Evolutionary conservation across 2,113 vertebrate genomes (phyloP).

Genomic region (Calonectris borealis): DNA sequence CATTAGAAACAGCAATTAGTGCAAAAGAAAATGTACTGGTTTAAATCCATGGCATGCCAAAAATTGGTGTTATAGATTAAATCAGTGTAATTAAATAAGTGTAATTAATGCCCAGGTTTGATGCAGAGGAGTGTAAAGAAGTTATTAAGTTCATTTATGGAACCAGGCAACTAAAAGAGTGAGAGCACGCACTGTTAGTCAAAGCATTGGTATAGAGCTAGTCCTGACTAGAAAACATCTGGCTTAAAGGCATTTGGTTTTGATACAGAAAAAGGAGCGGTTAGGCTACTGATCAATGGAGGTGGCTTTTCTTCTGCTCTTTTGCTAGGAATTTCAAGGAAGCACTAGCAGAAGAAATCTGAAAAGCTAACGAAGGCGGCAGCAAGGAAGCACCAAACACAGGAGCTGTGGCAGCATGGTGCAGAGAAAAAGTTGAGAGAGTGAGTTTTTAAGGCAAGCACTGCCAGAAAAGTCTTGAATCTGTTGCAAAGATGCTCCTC

Average conservation of each 20-base stretch:
- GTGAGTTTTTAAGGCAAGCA: neutral
- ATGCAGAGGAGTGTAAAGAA: neutral
- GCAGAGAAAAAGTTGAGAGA: neutral
- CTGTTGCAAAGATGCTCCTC: conserved; percentile 35
- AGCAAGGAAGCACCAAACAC: neutral
- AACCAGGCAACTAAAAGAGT: neutral
- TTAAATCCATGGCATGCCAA: neutral
- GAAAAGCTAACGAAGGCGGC: neutral
- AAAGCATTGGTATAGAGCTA: neutral
- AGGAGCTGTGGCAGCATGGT: neutral
- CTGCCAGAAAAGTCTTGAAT: neutral
- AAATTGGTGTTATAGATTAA: neutral
- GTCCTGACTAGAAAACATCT: neutral
- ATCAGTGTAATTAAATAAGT: neutral
- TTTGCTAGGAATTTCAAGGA: neutral
- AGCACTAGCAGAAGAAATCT: neutral
- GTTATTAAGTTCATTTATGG: neutral
- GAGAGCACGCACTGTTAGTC: neutral
- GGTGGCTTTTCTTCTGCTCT: neutral
- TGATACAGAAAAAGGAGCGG: neutral
- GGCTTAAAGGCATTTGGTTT: neutral
- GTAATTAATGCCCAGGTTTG: neutral
- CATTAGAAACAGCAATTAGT: neutral
- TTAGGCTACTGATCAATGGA: neutral
- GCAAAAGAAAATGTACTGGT: neutral